Evolutionary conservation across 2,888 invertebrate species (phyloP), one percentile per base, ranked within the genome.

Genomic region (Malthinus flaveolus): DNA sequence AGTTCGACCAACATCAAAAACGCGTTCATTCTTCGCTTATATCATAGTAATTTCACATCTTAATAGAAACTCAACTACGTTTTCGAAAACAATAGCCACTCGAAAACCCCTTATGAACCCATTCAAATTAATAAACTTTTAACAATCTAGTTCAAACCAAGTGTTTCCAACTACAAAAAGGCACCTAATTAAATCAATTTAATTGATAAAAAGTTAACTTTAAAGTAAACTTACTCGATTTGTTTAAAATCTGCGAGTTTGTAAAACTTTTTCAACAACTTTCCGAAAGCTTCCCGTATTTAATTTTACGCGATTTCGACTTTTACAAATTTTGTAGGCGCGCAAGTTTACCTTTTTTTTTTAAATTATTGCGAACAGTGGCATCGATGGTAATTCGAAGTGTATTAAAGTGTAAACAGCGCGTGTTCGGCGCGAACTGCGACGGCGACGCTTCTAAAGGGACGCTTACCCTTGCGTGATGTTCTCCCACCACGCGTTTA

Each of bases 391-490:
- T 39, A 59, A 47, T 33, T 47, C 39, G 33, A 52, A 11, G 34
- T 49, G 39, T 57, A 50, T 62, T 57, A 37, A 23, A 56, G 59
- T 54, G 32, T 48, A 56, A 63, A 61, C 50, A 59, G 56, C 65
- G 65, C 66, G 63, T 63, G 65, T 63, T 58, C 61, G 63, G 55
- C 63, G 66, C 62, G 57, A 56, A 67, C 66, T 66, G 63, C 67
- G 65, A 59, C 66, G 66, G 45, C 66, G 64, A 58, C 66, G 64
- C 60, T 62, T 59, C 59, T 58, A 62, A 52, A 63, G 66, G 67
- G 67, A 66, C 66, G 67, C 66, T 63, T 63, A 66, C 67, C 64
- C 67, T 63, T 56, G 51, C 62, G 64, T 62, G 60, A 62, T 23
- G 5, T 60, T 54, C 58, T 63, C 60, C 48, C 61, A 61, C 63